A percentile compares a stretch with the other conserved stretches of the same genome.
Conservation (phyloP, 2,113 vertebrate species). For the Cryptomyrus ogoouensis region DNA sequence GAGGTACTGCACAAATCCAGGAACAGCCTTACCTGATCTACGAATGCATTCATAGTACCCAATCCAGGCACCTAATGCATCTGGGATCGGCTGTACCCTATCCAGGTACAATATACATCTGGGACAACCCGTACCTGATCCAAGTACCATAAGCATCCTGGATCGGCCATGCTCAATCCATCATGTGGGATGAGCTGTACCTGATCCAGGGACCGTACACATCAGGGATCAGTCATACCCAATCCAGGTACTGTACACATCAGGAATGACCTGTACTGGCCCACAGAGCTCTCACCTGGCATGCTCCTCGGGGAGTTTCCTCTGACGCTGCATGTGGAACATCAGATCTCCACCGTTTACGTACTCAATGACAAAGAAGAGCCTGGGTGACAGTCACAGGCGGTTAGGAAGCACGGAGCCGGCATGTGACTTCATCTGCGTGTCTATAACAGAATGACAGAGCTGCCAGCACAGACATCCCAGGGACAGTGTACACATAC, state of each 20-base stretch:
- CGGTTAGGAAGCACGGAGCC: background rate
- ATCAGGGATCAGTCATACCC: background rate
- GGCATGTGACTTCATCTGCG: background rate
- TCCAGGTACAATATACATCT: background rate
- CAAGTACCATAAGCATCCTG: background rate
- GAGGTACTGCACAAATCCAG: background rate
- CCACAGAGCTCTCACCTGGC: conserved; percentile 68
- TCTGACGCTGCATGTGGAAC: conserved; percentile 99
- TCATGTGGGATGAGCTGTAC: background rate
- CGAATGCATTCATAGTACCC: background rate
- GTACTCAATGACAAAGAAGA: conserved; percentile 98
- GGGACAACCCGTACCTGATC: no score
- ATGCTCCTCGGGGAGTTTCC: conserved; percentile 96
- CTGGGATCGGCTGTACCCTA: background rate
- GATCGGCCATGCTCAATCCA: background rate
- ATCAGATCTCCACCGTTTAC: conserved; percentile 97
- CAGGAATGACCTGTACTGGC: background rate
- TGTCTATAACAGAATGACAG: background rate
- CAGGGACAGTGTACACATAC: background rate
- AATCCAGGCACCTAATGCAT: background rate
- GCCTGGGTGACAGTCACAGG: conserved; percentile 58
- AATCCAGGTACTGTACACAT: background rate
- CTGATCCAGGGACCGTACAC: background rate
- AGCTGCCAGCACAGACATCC: background rate
- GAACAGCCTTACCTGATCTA: background rate